Evolutionary conservation across 2,888 invertebrate genomes (phyloP), one percentile per base, ranked within the genome.

Genomic region (Oligia fasciuncula): DNA sequence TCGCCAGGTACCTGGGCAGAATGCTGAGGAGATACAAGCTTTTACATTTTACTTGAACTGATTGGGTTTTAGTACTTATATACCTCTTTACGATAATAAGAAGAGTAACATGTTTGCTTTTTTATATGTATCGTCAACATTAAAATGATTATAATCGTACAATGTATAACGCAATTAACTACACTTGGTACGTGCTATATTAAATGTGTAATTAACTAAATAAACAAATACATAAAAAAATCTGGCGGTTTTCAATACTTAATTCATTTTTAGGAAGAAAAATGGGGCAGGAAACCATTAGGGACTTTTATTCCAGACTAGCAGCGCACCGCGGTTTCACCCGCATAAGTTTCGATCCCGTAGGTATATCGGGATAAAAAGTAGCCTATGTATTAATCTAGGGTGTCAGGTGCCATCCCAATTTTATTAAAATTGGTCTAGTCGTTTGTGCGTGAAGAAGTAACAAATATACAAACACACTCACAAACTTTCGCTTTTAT

Each of bases 11-110:
- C 87, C 79, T 76, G 80, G 73, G 71, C 71, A 68, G 83, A 87
- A 86, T 85, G 77, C 82, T 77, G 80, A 86, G 67, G 75, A 79
- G 81, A 69, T 71, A 77, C 76, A 74, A 62, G 83, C 81, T 83
- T 85, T 76, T 80, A 80, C 43, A 79, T 86, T 80, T 83, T 81
- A 63, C 67, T 63, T 74, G 77, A 29, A 67, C 76, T 73, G 67
- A 84, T 81, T 85, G 57, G 69, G 67, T 80, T 73, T 77, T 40
- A 69, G 68, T 75, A 63, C 19, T 19, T 35, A 29, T 43, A 54
- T 43, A 54, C 14, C 17, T 74, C 40, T 69, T 76, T 69, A 80
- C 66, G 23, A 70, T 69, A 54, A 70, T 73, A 54, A 35, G 23
- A 13, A 54, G 17, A 6, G 57, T 35, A 8, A 71, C 13, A n/a